Percentiles rank a stretch among this genome's conserved stretches.
Evolutionary conservation across 2,888 invertebrate species (phyloP).

Genomic region (Platynereis dumerilii): DNA sequence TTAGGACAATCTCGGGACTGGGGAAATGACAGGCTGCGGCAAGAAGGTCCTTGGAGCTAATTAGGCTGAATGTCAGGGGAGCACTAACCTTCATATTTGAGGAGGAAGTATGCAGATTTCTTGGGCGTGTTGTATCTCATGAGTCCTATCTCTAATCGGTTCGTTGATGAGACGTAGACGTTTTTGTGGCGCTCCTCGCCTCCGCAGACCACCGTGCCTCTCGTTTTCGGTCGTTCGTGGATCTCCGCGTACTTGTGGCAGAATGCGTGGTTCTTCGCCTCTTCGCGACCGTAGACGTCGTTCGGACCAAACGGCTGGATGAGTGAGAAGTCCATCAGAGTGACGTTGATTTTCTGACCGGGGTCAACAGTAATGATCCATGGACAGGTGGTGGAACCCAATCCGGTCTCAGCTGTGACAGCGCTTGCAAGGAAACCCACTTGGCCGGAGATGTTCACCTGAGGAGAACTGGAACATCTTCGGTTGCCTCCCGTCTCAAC

Average conservation of each 20-base stretch:
- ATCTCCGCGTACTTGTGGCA: constrained; percentile 23
- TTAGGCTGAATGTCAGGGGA: too few relatives aligned
- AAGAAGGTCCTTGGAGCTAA: too few relatives aligned
- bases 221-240: constrained; percentile 8
- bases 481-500: constrained; percentile 1
- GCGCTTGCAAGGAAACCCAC: constrained; percentile 17
- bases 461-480: neutral
- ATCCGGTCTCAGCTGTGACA: constrained; percentile 17
- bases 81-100: constrained; percentile 29
- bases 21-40: too few relatives aligned
- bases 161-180: constrained; percentile 19
- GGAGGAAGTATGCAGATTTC: constrained; percentile 25
- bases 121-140: constrained; percentile 23
- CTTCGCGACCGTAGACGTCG: constrained; percentile 10
- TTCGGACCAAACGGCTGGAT: constrained; percentile 2
- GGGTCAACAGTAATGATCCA: constrained; percentile 18
- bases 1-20: too few relatives aligned
- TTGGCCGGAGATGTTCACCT: constrained; percentile 15
- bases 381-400: constrained; percentile 17
- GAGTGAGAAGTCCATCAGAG: constrained; percentile 18
- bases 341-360: constrained; percentile 21
- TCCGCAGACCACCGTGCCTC: constrained; percentile 19
- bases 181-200: constrained; percentile 18
- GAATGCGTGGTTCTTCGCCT: constrained; percentile 5
- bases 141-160: constrained; percentile 15